Base-by-base conservation (phyloP, 2,888 invertebrate genomes). In the Gisinianus flammeolus region DNA sequence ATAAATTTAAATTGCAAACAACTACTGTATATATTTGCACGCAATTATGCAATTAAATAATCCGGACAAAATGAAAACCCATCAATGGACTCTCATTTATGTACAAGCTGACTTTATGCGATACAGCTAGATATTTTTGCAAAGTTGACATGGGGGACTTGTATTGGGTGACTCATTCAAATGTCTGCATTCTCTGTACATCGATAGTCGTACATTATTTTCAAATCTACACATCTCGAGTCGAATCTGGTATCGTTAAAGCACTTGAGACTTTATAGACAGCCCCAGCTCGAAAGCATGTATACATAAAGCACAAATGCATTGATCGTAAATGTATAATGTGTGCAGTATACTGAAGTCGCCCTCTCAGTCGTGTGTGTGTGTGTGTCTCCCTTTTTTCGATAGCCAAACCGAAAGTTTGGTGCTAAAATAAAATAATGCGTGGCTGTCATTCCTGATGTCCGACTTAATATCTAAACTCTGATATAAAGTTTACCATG, bases 101-200 rank as follows among this genome's bases (percentile, higher is more conserved):
- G n/a, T n/a, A n/a, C n/a, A n/a, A n/a, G n/a, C n/a, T n/a, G n/a
- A n/a, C n/a, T n/a, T n/a, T n/a, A n/a, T n/a, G n/a, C n/a, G n/a
- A n/a, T n/a, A n/a, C n/a, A 44, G 16, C 52, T 16, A 16, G 52
- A 44, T 12, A 44, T 12, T 12, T 44, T 44, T 44, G 52, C 52
- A 44, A 44, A 44, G 10, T n/a, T n/a, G n/a, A n/a, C n/a, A n/a
- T 44, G 52, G 8, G 52, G 8, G 52, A 44, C 52, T 44, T 8
- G 52, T 12, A 10, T 44, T 44, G 10, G 52, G 8, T 66, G 67
- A 67, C 67, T 67, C 67, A 67, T 67, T 67, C 67, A 67, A n/a
- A 26, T 67, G 67, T 67, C 31, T 33, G 16, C 44, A 44, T 44
- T 19, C 19, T 44, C 16, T 58, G 26, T 67, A 26, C 33, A 31